Conservation (phyloP, 2,113 vertebrate genomes). For the Myrmecophaga tridactyla region DNA sequence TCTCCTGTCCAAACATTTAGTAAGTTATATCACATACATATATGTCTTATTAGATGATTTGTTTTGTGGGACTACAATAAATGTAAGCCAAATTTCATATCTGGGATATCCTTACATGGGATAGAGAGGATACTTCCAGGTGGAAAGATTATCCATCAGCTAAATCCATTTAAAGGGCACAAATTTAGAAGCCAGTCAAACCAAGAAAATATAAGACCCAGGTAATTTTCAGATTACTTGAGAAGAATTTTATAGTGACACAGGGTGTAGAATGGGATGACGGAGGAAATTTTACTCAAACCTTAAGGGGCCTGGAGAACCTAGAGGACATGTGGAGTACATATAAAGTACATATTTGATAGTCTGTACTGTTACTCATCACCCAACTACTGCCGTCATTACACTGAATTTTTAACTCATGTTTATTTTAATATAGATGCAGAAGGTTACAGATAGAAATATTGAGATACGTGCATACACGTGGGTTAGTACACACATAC, state of each 20-base stretch:
- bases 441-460: too few relatives aligned
- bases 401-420: too few relatives aligned
- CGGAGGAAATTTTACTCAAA: background rate
- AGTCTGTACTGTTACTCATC: too few relatives aligned
- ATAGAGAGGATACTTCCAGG: background rate
- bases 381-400: background rate
- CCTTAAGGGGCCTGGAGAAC: background rate
- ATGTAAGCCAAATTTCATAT: background rate
- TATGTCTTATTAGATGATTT: background rate
- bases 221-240: background rate
- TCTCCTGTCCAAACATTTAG: background rate
- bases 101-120: background rate
- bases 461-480: too few relatives aligned
- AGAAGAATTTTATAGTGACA: background rate
- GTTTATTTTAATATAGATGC: too few relatives aligned
- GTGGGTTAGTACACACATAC: too few relatives aligned
- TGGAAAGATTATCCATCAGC: background rate
- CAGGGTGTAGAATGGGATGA: background rate
- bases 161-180: background rate
- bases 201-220: background rate
- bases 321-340: background rate
- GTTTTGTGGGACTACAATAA: background rate
- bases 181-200: background rate
- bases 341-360: background rate
- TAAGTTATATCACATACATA: background rate